Evolutionary conservation across 2,113 vertebrate genomes (phyloP), one percentile per base, ranked within the genome.

Genomic region (Stercorarius parasiticus): DNA sequence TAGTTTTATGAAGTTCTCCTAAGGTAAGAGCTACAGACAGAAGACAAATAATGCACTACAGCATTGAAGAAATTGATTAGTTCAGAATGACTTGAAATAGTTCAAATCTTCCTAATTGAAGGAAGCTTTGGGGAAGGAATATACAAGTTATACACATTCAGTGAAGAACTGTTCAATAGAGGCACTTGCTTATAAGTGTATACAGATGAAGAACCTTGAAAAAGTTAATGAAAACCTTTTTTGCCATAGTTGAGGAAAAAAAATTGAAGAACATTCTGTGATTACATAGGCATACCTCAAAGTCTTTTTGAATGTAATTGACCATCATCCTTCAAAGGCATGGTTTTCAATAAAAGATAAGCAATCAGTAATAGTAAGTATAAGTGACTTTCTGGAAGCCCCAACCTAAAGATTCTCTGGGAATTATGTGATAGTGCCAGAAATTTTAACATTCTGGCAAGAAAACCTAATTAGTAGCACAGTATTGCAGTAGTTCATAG

Each of bases 401-500:
- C 15, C 19, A 49, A 1, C 36, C 61, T 58, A 32, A 27, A 69
- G 27, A 59, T 70, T 90, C 40, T 88, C 70, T 80, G 45, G 69
- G 50, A 94, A 32, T 58, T 93, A 7, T 49, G 40, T 20, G 14
- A 77, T 18, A 66, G 15, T 62, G 90, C 85, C 96, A 96, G 85
- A 94, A 90, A 95, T 90, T 69, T 62, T 73, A 49, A 53, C 11
- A 87, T 34, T 61, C 88, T 96, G 96, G 95, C 88, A 94, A 82
- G 47, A 92, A 96, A 91, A 77, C 3, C 67, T 95, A 80, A 93
- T 95, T 96, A 96, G 58, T n/a, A 78, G 72, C 88, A 30, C 40
- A 84, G 36, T 81, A 56, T 22, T 64, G 72, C 95, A 53, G 77
- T 65, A 74, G 67, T 81, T 93, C 88, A 78, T 34, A 86, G 55